Evolutionary conservation across 2,113 vertebrate genomes (phyloP).

Genomic region (Pitta sordida): DNA sequence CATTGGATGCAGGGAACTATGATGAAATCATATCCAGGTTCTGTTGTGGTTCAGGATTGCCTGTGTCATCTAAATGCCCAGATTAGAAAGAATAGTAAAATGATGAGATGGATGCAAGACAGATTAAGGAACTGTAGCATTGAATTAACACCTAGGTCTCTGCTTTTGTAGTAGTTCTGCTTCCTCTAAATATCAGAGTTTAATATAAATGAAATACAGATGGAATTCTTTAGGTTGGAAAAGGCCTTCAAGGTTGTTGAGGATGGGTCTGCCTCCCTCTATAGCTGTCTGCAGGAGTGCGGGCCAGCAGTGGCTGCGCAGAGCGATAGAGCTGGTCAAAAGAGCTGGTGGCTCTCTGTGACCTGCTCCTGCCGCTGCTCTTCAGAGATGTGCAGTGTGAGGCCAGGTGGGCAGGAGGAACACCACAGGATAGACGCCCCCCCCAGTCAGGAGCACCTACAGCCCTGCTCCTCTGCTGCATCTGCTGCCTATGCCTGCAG

Average conservation of each 20-base stretch:
- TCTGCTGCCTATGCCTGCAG: too few species aligned
- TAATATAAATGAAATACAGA: not conserved
- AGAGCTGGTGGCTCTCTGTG: too few species aligned
- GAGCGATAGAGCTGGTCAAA: too few species aligned
- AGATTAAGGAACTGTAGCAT: not conserved
- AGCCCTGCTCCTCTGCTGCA: too few species aligned
- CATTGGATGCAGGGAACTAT: not conserved
- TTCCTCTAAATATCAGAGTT: not conserved
- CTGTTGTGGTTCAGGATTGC: not conserved
- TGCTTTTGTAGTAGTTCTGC: not conserved
- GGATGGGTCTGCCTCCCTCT: too few species aligned
- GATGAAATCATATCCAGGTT: not conserved
- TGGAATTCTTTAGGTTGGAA: not conserved
- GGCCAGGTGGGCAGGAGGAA: too few species aligned
- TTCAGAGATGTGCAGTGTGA: too few species aligned
- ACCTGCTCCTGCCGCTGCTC: too few species aligned
- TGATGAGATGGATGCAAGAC: not conserved
- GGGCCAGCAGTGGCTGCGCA: too few species aligned
- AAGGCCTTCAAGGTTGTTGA: not conserved
- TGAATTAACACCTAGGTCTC: not conserved
- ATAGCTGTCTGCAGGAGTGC: too few species aligned
- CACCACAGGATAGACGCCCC: too few species aligned
- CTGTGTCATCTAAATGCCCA: not conserved
- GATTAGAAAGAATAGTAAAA: not conserved
- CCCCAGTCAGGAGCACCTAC: too few species aligned